These are phyloP conservation scores for Haliclona indistincta DNA, from an alignment of 37 sponge, comb jelly and placozoan species.

Conservation along the genomic window DNA sequence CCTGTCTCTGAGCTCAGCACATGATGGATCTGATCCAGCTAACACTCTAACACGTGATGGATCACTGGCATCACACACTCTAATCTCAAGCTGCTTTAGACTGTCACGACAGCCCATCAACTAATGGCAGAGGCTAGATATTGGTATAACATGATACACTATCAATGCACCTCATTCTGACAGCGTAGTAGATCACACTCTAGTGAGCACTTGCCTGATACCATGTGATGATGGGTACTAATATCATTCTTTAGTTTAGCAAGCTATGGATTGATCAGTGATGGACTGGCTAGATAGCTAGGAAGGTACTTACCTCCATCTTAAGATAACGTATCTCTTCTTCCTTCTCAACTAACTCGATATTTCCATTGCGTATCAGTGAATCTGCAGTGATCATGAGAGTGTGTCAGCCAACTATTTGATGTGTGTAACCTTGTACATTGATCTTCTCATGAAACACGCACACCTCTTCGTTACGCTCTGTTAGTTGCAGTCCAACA, in stretches of 20 bases:
- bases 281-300: background rate
- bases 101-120: conserved; percentile 53
- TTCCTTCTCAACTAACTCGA: conserved; percentile 78
- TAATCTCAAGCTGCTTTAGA: conserved; percentile 60
- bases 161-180: conserved; percentile 60
- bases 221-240: conserved; percentile 49
- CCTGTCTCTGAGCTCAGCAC: conserved; percentile 48
- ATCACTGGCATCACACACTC: conserved; percentile 73
- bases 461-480: conserved; percentile 96
- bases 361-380: conserved; percentile 69
- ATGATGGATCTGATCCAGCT: conserved; percentile 62
- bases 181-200: conserved; percentile 61
- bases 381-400: conserved; percentile 46
- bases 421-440: conserved; percentile 67
- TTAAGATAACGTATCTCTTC: conserved; percentile 85
- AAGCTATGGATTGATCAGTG: conserved; percentile 1
- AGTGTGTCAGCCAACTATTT: background rate
- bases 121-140: conserved; percentile 14
- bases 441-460: conserved; percentile 97
- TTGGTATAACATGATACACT: background rate
- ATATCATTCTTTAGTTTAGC: conserved; percentile 67
- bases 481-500: conserved; percentile 91
- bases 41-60: conserved; percentile 64
- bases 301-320: conserved; percentile 83
- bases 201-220: conserved; percentile 57